Evolutionary conservation across 2,888 invertebrate species (phyloP), one percentile per base, ranked within the genome.

Genomic region (Tenthredo amoena): DNA sequence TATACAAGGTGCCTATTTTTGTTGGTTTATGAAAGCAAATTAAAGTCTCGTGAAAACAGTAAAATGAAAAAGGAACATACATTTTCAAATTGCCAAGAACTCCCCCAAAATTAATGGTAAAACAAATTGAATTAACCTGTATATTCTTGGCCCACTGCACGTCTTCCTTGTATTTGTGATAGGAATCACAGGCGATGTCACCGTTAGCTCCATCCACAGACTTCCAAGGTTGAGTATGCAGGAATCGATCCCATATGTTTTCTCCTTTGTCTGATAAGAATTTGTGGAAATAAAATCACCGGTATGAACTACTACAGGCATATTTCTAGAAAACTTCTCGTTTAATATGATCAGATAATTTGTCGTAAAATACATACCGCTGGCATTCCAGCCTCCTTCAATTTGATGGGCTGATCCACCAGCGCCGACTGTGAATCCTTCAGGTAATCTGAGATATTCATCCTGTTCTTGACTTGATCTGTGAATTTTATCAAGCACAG

Each of bases 201-300:
- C 95, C 96, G 43, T 94, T 96, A 18, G 93, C 92, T 72, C 93
- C 93, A 89, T 96, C 95, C 82, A 92, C 93, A 0, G 96, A 94
- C 0, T 94, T 89, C 2, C 95, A 94, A 0, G 95, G 94, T 71
- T 94, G 89, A 6, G 91, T 90, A 88, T 96, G 96, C 0, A 95
- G 95, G 88, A 96, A 95, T 12, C 94, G 94, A 91, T 97, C 97
- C 97, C 96, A 97, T 31, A 96, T 95, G 89, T 94, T 96, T 89
- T 95, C 95, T 0, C 95, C 95, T 93, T 96, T 96, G 12, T 95
- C 96, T 96, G 88, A n/a, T 90, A 86, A 43, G 82, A 86, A 47
- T 77, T 0, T 1, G 3, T 31, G 9, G 18, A 50, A 34, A 50
- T 31, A 7, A 55, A 4, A 43, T 43, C 55, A 47, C 47, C 15